phyloP scores from a whole-genome alignment of 2,797 vertebrate genomes.

The Synanceia verrucosa region DNA sequence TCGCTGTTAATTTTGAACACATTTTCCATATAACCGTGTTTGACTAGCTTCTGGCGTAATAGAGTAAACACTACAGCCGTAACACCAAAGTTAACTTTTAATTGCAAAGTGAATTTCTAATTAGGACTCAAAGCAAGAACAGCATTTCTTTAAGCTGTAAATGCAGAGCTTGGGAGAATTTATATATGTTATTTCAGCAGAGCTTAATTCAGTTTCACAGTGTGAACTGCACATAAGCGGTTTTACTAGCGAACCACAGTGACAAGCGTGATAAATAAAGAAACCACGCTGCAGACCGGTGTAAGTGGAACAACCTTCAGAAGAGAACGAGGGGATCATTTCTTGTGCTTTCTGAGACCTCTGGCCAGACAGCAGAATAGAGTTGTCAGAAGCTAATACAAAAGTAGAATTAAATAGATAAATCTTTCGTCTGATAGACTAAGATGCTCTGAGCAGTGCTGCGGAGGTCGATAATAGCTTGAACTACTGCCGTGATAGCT shows the following conservation, averaged over 20 bases:
- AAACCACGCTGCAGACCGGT: neutral
- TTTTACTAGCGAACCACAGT: slow-evolving; percentile 57
- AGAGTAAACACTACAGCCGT: slow-evolving; percentile 19
- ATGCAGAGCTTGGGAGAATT: slow-evolving; percentile 31
- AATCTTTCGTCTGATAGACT: slow-evolving; percentile 69
- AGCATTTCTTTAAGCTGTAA: slow-evolving; percentile 28
- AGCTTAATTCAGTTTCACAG: slow-evolving; percentile 55
- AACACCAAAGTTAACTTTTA: slow-evolving; percentile 37
- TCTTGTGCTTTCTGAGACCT: slow-evolving; percentile 27
- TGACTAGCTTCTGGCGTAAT: slow-evolving; percentile 30
- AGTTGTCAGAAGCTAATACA: slow-evolving; percentile 72
- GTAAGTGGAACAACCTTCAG: slow-evolving; percentile 32
- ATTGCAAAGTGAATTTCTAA: slow-evolving; percentile 25
- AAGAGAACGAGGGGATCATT: slow-evolving; percentile 34
- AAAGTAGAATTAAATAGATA: slow-evolving; percentile 79
- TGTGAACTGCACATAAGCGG: slow-evolving; percentile 41
- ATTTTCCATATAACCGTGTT: slow-evolving; percentile 51
- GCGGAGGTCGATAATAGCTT: slow-evolving; percentile 45
- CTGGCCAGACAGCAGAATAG: slow-evolving; percentile 65
- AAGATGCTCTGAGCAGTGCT: slow-evolving; percentile 20
- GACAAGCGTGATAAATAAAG: slow-evolving; percentile 66
- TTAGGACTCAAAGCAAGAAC: slow-evolving; percentile 9
- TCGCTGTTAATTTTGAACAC: slow-evolving; percentile 30
- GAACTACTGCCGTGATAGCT: slow-evolving; percentile 23
- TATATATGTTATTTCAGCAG: slow-evolving; percentile 38